Evolutionary conservation across 53 echinoderm and acorn worm species (phyloP).

Genomic region (Paelopatides confundens): DNA sequence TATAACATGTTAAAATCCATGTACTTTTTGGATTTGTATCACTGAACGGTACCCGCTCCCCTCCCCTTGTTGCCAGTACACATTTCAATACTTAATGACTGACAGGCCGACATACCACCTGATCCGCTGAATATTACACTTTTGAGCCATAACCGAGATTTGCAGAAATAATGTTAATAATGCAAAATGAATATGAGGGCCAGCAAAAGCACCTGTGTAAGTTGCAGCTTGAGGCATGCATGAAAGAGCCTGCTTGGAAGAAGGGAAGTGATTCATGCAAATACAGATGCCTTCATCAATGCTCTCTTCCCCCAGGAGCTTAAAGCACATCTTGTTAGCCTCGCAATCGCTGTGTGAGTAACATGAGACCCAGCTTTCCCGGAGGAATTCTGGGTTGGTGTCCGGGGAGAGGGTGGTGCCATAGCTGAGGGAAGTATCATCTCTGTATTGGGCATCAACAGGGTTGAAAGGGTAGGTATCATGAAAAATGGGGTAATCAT

Average conservation of each 20-base stretch:
- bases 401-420: neutral
- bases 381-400: conserved; percentile 6
- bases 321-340: conserved; percentile 11
- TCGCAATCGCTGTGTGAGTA: neutral
- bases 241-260: conserved; percentile 5
- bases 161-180: neutral
- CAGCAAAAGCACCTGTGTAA: conserved; percentile 46
- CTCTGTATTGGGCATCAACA: neutral
- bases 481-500: conserved; percentile 18
- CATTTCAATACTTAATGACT: too few species aligned
- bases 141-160: neutral
- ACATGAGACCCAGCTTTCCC: neutral
- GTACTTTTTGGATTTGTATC: too few species aligned
- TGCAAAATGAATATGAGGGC: conserved; percentile 13
- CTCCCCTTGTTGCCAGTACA: too few species aligned
- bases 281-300: conserved; percentile 17
- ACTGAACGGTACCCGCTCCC: too few species aligned
- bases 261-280: conserved; percentile 16
- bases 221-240: conserved; percentile 23
- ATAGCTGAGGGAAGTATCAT: neutral
- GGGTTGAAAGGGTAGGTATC: neutral
- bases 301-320: neutral
- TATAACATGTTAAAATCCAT: too few species aligned
- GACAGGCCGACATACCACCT: too few species aligned
- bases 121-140: too few species aligned